Evolutionary conservation across 2,113 vertebrate species (phyloP).

Genomic region (Clarias magur): DNA sequence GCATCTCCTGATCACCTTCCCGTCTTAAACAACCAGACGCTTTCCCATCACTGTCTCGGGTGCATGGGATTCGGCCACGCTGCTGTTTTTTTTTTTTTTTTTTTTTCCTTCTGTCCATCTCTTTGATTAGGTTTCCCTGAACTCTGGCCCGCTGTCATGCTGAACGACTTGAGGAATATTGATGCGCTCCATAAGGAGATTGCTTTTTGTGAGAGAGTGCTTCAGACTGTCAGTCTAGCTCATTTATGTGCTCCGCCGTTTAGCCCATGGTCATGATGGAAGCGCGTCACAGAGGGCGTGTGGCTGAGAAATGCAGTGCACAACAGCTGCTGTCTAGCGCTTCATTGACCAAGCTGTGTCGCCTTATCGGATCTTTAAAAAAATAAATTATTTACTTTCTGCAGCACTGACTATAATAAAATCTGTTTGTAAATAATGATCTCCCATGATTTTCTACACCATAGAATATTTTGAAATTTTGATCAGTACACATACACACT

Average conservation of each 20-base stretch:
- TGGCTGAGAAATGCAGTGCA: neutral
- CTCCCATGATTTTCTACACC: neutral
- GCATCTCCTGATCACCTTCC: constrained; percentile 14
- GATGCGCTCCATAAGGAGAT: constrained; percentile 61
- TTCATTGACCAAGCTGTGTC: constrained; percentile 30
- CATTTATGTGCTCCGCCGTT: constrained; percentile 59
- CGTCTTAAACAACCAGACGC: neutral
- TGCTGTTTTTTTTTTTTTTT: neutral
- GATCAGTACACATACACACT: too few relatives aligned
- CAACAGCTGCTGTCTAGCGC: constrained; percentile 35
- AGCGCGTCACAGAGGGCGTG: constrained; percentile 23
- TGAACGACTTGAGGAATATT: constrained; percentile 58
- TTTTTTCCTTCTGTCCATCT: constrained; percentile 46
- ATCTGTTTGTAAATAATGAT: neutral
- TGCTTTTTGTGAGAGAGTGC: constrained; percentile 53
- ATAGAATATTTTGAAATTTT: too few relatives aligned
- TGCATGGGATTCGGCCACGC: neutral
- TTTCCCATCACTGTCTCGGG: constrained; percentile 33
- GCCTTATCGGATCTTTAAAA: constrained; percentile 51
- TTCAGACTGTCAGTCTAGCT: constrained; percentile 57
- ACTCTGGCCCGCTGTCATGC: constrained; percentile 52
- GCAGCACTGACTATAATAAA: neutral
- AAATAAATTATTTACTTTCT: neutral
- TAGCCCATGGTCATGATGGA: constrained; percentile 36
- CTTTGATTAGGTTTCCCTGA: constrained; percentile 63